Conservation (phyloP, 2,888 invertebrate genomes). For the Eubasilissa splendida region DNA sequence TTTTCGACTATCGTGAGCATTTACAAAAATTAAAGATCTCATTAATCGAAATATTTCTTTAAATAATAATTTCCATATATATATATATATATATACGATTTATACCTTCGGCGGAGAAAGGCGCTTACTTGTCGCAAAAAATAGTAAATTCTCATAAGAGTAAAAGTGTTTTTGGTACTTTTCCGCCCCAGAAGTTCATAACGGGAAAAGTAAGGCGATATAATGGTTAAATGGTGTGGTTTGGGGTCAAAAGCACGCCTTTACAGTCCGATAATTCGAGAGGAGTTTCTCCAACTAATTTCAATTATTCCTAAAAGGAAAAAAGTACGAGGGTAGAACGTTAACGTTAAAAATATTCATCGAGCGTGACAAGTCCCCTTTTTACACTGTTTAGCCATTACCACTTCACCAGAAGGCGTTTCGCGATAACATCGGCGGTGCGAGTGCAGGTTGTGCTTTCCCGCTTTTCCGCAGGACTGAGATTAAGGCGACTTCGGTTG, state of each 20-base stretch:
- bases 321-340: background rate
- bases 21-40: no score
- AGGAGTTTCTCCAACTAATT: slow-evolving; percentile 34
- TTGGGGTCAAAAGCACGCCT: slow-evolving; percentile 24
- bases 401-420: background rate
- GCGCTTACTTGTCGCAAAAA: background rate
- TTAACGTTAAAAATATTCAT: slow-evolving; percentile 42
- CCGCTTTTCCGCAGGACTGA: background rate
- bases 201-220: slow-evolving; percentile 26
- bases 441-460: background rate
- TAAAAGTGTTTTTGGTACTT: slow-evolving; percentile 3
- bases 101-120: background rate
- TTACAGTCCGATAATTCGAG: slow-evolving; percentile 7
- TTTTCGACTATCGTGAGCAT: no score
- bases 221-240: slow-evolving; percentile 14
- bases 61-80: no score
- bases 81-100: background rate
- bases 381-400: slow-evolving; percentile 41
- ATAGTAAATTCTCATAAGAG: slow-evolving; percentile 29
- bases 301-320: slow-evolving; percentile 30
- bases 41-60: no score
- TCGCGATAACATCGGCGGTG: slow-evolving; percentile 16
- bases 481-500: background rate
- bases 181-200: slow-evolving; percentile 6
- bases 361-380: background rate